Conservation (phyloP, 2,888 invertebrate species). For the Acanthosepion pharaonis region DNA sequence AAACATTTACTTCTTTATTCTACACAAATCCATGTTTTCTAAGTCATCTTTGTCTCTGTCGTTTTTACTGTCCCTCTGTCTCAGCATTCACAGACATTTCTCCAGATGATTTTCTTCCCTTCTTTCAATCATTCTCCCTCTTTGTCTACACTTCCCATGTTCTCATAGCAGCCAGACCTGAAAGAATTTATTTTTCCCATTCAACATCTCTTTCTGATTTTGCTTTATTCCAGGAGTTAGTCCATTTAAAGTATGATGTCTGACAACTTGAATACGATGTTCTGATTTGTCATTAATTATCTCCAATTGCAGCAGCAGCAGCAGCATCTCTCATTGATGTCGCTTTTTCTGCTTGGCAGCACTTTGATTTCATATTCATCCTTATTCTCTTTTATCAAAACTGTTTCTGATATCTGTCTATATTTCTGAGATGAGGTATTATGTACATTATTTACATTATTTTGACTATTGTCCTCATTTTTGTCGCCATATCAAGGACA, state of each 20-base stretch:
- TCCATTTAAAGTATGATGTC: background rate
- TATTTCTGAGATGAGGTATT: too few species aligned
- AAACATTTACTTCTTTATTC: background rate
- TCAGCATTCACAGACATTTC: background rate
- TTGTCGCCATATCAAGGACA: too few species aligned
- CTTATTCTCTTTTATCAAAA: background rate
- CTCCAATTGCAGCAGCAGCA: background rate
- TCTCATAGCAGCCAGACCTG: background rate
- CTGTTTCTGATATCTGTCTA: background rate
- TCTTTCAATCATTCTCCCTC: background rate
- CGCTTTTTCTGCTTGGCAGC: background rate
- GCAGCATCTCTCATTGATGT: background rate
- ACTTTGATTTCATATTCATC: background rate
- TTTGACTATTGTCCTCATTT: too few species aligned
- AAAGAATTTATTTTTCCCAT: background rate
- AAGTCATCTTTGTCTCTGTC: background rate
- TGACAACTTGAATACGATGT: background rate
- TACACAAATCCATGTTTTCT: background rate
- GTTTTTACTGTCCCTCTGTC: background rate
- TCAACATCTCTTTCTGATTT: background rate
- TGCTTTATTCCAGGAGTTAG: background rate
- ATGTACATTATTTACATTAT: too few species aligned
- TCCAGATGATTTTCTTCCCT: background rate
- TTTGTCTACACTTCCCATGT: background rate
- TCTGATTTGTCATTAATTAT: slow-evolving; percentile 33